These are phyloP conservation scores for Phanerotoma sp. DNA, from an alignment of 2,888 invertebrate genomes.

Conservation along the genomic window DNA sequence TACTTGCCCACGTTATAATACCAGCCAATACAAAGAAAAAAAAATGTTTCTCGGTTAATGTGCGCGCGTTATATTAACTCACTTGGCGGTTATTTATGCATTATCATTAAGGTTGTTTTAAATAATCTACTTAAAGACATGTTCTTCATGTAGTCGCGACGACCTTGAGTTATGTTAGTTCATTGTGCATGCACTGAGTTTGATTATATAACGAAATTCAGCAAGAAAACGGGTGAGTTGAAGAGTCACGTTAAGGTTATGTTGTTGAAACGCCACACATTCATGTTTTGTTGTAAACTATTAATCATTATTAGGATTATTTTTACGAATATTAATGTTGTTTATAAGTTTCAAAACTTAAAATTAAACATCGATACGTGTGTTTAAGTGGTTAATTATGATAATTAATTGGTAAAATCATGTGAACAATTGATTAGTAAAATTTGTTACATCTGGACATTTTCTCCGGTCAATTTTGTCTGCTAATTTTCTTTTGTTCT, in stretches of 20 bases:
- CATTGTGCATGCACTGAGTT: conserved; percentile 31
- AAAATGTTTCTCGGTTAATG: conserved; percentile 1
- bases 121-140: not conserved
- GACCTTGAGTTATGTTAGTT: conserved; percentile 31
- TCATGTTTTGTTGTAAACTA: conserved; percentile 3
- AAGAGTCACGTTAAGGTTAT: conserved; percentile 35
- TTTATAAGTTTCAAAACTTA: no score
- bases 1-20: not conserved
- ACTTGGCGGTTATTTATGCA: not conserved
- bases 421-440: no score
- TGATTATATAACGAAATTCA: conserved; percentile 47
- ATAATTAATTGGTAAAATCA: no score
- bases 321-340: not conserved
- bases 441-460: conserved; percentile 15
- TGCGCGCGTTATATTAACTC: conserved; percentile 24
- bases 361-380: no score
- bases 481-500: not conserved
- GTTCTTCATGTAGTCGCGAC: conserved; percentile 12
- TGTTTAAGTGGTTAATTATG: no score
- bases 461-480: not conserved
- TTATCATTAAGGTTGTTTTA: conserved; percentile 8
- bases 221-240: conserved; percentile 39
- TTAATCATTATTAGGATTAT: not conserved
- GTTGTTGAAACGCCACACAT: conserved; percentile 8
- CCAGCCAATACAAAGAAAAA: no score